Percentiles rank a stretch among this genome's conserved stretches.
These are phyloP conservation scores for Ianthella basta DNA, from an alignment of 37 sponge, comb jelly and placozoan species.

Conservation along the genomic window DNA sequence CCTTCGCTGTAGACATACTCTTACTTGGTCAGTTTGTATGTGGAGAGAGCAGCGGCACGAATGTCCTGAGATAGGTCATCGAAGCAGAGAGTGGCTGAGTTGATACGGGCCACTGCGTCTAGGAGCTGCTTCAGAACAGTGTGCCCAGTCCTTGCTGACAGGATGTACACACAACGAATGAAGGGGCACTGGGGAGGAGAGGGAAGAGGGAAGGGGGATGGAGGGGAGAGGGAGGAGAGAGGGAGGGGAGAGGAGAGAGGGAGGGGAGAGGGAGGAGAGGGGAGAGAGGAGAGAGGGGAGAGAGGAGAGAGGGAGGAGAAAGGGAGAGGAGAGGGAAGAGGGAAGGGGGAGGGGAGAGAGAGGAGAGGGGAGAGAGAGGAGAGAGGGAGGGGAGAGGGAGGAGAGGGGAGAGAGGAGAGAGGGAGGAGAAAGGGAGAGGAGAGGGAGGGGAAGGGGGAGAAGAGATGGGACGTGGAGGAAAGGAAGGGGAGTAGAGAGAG, in stretches of 20 bases:
- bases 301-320: not conserved
- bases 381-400: not conserved
- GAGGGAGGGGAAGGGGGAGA: not conserved
- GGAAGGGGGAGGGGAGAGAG: too few relatives aligned
- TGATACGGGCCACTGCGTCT: slow-evolving; percentile 52
- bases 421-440: too few relatives aligned
- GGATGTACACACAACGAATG: slow-evolving; percentile 72
- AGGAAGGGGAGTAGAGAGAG: not conserved
- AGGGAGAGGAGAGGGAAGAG: not conserved
- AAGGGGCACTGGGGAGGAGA: slow-evolving; percentile 73
- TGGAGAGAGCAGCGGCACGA: slow-evolving; percentile 72
- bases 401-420: too few relatives aligned
- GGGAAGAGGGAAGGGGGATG: too few relatives aligned
- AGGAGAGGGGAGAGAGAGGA: not conserved
- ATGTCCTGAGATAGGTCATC: slow-evolving; percentile 56
- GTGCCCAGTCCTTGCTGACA: slow-evolving; percentile 32
- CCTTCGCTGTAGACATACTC: too few relatives aligned
- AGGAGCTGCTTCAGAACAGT: slow-evolving; percentile 49
- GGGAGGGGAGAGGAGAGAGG: not conserved
- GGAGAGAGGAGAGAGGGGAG: not conserved
- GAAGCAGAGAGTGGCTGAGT: slow-evolving; percentile 61
- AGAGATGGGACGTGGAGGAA: not conserved
- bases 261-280: too few relatives aligned
- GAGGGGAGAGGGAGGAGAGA: not conserved
- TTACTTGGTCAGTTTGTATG: slow-evolving; percentile 84